Conservation (phyloP, 1,140 invertebrate species). For the Eciton burchellii region DNA sequence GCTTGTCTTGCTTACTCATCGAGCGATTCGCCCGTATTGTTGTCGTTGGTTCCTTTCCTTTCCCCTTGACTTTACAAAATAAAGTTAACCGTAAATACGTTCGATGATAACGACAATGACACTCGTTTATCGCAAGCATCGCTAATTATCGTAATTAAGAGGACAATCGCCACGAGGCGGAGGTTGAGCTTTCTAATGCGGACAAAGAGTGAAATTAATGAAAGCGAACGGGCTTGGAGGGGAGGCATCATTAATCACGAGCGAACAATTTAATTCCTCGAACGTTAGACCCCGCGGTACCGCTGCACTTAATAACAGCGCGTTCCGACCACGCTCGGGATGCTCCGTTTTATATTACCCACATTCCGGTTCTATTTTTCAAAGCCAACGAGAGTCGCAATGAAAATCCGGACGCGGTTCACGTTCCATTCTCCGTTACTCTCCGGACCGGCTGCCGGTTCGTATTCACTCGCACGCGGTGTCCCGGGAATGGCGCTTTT, state of each 20-base stretch:
- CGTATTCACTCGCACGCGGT: not conserved
- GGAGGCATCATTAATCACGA: constrained; percentile 50
- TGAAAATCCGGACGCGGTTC: constrained; percentile 53
- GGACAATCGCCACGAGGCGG: constrained; percentile 34
- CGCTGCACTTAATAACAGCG: constrained; percentile 58
- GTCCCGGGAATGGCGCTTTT: not conserved
- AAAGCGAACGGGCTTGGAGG: constrained; percentile 12
- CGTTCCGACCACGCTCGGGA: constrained; percentile 45
- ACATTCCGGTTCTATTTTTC: constrained; percentile 57
- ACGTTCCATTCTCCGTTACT: constrained; percentile 44
- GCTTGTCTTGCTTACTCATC: too few species aligned
- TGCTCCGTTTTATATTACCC: constrained; percentile 58
- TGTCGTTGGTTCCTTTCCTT: not conserved
- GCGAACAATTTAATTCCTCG: constrained; percentile 58
- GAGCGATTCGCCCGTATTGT: too few species aligned
- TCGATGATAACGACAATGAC: not conserved
- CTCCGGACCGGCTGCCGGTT: not conserved
- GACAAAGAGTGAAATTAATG: constrained; percentile 56
- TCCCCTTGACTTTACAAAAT: not conserved
- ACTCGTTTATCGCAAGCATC: not conserved
- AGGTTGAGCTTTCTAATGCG: constrained; percentile 41
- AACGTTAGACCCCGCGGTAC: constrained; percentile 58
- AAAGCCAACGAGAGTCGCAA: constrained; percentile 52
- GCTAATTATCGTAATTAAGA: constrained; percentile 48
- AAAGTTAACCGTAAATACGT: not conserved